These are phyloP conservation scores for Drosophila mercatorum DNA, from an alignment of 2,888 invertebrate species.

Conservation along the genomic window DNA sequence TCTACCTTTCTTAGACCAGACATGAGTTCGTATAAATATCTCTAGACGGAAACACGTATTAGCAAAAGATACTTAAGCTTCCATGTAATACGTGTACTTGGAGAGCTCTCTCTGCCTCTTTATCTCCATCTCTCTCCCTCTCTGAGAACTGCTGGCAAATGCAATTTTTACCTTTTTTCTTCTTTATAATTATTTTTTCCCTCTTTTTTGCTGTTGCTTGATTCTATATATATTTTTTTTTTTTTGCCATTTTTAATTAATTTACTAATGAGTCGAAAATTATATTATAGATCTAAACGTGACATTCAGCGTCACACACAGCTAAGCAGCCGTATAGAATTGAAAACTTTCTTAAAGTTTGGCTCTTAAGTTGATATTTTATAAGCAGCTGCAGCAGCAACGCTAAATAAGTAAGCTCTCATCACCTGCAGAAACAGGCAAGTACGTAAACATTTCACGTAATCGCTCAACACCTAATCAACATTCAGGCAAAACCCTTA, in stretches of 20 bases:
- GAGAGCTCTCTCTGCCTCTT: not conserved
- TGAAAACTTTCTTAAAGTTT: conserved; percentile 1
- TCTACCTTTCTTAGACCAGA: conserved; percentile 8
- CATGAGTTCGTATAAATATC: conserved; percentile 61
- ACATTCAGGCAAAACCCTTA: conserved; percentile 62
- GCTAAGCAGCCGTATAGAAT: not conserved
- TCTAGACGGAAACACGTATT: conserved; percentile 55
- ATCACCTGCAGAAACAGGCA: conserved; percentile 39
- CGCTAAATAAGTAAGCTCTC: conserved; percentile 15
- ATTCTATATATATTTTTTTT: not conserved
- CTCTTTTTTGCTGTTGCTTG: conserved; percentile 6
- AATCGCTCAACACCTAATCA: conserved; percentile 75
- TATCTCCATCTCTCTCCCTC: no score
- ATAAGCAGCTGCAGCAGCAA: conserved; percentile 6
- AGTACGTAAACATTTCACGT: conserved; percentile 74
- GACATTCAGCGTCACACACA: conserved; percentile 8
- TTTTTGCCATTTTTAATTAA: conserved; percentile 40
- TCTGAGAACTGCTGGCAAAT: conserved; percentile 25
- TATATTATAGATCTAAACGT: conserved; percentile 28
- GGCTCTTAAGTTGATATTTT: not conserved
- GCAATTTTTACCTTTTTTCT: conserved; percentile 67
- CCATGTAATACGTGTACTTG: conserved; percentile 60
- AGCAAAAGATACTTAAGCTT: conserved; percentile 57
- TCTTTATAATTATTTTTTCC: conserved; percentile 72
- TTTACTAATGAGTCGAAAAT: conserved; percentile 42